Evolutionary conservation across 2,888 invertebrate species (phyloP), one percentile per base, ranked within the genome.

Genomic region (Leptothorax acervorum): DNA sequence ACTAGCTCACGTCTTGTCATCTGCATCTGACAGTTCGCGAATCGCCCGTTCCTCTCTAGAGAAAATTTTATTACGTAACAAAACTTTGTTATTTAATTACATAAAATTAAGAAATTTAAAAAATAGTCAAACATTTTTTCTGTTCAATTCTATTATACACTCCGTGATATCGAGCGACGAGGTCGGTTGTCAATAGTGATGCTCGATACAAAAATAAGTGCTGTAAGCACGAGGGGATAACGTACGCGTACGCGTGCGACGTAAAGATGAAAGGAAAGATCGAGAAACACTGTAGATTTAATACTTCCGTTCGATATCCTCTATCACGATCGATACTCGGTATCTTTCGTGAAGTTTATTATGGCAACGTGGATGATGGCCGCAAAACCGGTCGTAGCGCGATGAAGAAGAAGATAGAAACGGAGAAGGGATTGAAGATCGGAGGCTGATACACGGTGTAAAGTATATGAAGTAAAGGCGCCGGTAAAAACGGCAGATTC

Each of bases 401-500:
- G 74, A 55, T 48, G 63, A 76, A 65, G 62, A 60, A 62, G 68
- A 73, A 60, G 68, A 82, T 73, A 87, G 66, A 70, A 66, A 39
- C 57, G 62, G 45, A 45, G 78, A 45, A 71, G 73, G 53, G 68
- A 68, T 68, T 68, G 75, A 68, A 70, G 79, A 81, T 81, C 79
- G 42, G 60, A 70, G 60, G 71, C 79, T 71, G 79, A 71, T 81
- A 81, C 71, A 71, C 48, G 60, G 79, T 81, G 79, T 71, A 65
- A 81, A 81, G 79, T 81, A 71, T 68, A 71, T 71, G 71, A 71
- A 62, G 60, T 81, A 71, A 81, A 81, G 71, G 79, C 71, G 79
- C 79, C 79, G 79, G 70, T 81, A 81, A 81, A 81, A 81, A 81
- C 71, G 71, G 79, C 79, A 60, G 79, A 81, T 81, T 81, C 79